Evolutionary conservation across 64 coral and sea anemone species (phyloP), one percentile per base, ranked within the genome.

Genomic region (Stichodactyla mertensii): DNA sequence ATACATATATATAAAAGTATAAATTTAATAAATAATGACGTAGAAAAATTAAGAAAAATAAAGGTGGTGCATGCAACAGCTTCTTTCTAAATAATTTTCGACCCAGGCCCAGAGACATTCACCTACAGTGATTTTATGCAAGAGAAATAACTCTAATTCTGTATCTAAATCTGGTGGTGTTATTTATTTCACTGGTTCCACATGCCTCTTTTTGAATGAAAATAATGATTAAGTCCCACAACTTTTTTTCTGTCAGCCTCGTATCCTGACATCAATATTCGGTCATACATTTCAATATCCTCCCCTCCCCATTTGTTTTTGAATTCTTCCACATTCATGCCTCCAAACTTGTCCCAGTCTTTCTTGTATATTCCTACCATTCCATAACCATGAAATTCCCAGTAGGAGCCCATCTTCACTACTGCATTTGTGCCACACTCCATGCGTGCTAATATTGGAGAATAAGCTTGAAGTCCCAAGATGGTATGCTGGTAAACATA

Each of bases 171-270:
- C 8, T 58, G 8, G 14, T 58, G 8, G 14, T 2, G 14, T 11
- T 58, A 58, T 71, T 19, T 16, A 16, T 16, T 71, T 8, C 7
- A 81, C 2, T 89, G 45, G 28, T 83, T 87, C 95, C 95, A 98
- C 95, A 98, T 98, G n/a, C 95, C 95, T 64, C 82, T 91, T 52
- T 86, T 98, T 6, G 88, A 88, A 57, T 98, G 95, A 86, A 79
- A 93, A 90, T 91, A 94, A 85, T 98, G 95, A 83, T 87, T 84
- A 16, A 98, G 85, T 22, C 90, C 87, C 14, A 77, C 22, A 31
- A 98, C 86, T 78, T 98, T 98, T 0, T 91, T 71, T 54, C 86
- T 88, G 14, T 98, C 88, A 20, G 91, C 51, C 64, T 89, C 92
- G 57, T 94, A 83, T 5, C 87, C 81, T 23, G 86, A 83, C 58